Base-by-base conservation (phyloP, 2,113 vertebrate genomes). In the Scalopus aquaticus region DNA sequence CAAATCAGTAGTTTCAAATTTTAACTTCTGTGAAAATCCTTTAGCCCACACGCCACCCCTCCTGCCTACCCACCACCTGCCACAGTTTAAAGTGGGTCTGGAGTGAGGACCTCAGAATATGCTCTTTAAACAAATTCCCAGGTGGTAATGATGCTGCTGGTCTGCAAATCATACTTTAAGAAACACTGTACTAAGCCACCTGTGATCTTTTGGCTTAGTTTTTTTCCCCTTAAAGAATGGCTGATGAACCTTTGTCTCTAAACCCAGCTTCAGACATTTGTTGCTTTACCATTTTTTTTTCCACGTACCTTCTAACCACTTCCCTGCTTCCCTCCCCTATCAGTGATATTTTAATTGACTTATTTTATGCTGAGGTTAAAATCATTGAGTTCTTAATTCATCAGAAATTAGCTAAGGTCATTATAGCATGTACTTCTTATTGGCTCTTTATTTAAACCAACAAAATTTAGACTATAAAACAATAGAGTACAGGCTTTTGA, bases 381-480 rank as follows among this genome's bases (percentile, higher is more conserved):
- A 49, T 58, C 26, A 46, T 17, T 94, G 17, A 74, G 58, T 64
- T 64, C 2, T 79, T 79, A 16, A 82, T 64, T 62, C 42, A 74
- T 89, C 20, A 90, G 35, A 13, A 92, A 73, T 91, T 90, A 7
- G 73, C 79, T 88, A 76, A 88, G 37, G 56, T 67, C 37, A 67
- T 72, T 96, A 13, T 84, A 92, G 67, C 80, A 37, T 35, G 20
- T 32, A n/a, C 86, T 49, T 93, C 69, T 93, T 76, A 37, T 72
- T 92, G 54, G 9, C 42, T 26, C 32, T 82, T 82, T 92, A 22
- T 65, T 67, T 93, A 88, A 62, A 42, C 28, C 35, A 90, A 9
- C 28, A 84, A 76, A 84, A 49, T 73, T 54, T 93, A 94, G 49
- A 72, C 46, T 84, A n/a, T 88, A 74, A 65, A 83, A 60, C 44